These are phyloP conservation scores for Ricordea florida DNA, from an alignment of 92 coral and sea anemone species.

Conservation along the genomic window DNA sequence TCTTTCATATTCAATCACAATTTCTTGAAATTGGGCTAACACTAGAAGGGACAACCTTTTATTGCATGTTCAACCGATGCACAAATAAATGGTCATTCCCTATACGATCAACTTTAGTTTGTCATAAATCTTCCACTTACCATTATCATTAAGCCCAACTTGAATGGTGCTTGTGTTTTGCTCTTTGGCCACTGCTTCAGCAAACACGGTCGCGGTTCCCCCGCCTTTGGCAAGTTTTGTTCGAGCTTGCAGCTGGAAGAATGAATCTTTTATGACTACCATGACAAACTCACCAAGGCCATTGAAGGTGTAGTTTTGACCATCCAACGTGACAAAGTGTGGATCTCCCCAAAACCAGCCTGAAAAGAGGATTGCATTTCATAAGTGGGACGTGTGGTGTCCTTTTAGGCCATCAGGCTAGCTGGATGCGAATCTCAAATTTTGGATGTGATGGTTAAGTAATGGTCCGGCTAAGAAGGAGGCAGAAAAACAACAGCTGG, in stretches of 20 bases:
- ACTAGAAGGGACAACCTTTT: not conserved
- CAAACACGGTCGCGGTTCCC: constrained; percentile 63
- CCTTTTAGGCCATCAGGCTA: no score
- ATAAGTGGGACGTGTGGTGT: not conserved
- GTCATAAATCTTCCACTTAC: constrained; percentile 2
- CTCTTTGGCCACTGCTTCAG: constrained; percentile 61
- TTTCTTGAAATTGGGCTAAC: not conserved
- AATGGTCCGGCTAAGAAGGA: no score
- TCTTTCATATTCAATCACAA: no score
- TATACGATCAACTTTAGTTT: no score
- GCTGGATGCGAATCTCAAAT: not conserved
- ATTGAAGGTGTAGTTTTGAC: constrained; percentile 58
- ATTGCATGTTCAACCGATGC: not conserved
- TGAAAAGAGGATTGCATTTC: no score
- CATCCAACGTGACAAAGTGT: constrained; percentile 62
- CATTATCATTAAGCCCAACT: constrained; percentile 21
- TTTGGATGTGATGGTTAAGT: no score
- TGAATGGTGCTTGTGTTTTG: constrained; percentile 37
- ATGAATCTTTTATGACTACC: constrained; percentile 32
- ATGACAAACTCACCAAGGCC: constrained; percentile 68
- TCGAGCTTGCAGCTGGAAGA: constrained; percentile 61
- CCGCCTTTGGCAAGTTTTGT: constrained; percentile 61
- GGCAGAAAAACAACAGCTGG: no score
- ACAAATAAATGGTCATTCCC: no score
- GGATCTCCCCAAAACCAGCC: constrained; percentile 67